Conservation (phyloP, 2,113 vertebrate genomes). For the Petroica traversi region DNA sequence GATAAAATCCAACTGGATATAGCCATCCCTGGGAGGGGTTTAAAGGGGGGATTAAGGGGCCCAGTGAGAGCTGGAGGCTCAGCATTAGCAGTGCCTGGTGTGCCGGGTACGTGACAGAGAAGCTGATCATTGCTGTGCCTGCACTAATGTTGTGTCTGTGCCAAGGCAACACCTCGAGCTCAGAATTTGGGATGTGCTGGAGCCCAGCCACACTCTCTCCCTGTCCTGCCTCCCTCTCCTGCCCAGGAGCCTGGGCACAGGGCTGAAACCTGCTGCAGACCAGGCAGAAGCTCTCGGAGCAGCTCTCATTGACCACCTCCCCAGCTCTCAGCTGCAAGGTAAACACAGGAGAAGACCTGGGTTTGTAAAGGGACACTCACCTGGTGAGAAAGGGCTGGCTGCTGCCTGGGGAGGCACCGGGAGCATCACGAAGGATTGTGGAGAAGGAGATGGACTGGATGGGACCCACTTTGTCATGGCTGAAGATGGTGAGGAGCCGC, state of each 20-base stretch:
- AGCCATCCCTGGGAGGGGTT: neutral
- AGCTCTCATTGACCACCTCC: neutral
- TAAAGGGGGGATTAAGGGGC: constrained; percentile 18
- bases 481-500: constrained; percentile 72
- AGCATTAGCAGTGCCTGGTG: neutral
- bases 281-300: neutral
- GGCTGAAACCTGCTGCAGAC: neutral
- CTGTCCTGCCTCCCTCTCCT: neutral
- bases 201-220: neutral
- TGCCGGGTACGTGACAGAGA: neutral
- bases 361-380: constrained; percentile 59
- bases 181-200: neutral
- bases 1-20: neutral
- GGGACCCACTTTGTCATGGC: constrained; percentile 72
- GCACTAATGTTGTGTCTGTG: rapidly evolving
- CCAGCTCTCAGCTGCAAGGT: neutral
- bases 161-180: neutral
- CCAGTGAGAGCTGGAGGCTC: neutral
- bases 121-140: neutral
- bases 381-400: constrained; percentile 68
- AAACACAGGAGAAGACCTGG: neutral
- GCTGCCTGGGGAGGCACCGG: neutral
- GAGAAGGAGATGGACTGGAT: constrained; percentile 87
- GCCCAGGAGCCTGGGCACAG: neutral
- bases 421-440: constrained; percentile 17